Evolutionary conservation across 2,888 invertebrate genomes (phyloP).

Genomic region (Monopis laevigella): DNA sequence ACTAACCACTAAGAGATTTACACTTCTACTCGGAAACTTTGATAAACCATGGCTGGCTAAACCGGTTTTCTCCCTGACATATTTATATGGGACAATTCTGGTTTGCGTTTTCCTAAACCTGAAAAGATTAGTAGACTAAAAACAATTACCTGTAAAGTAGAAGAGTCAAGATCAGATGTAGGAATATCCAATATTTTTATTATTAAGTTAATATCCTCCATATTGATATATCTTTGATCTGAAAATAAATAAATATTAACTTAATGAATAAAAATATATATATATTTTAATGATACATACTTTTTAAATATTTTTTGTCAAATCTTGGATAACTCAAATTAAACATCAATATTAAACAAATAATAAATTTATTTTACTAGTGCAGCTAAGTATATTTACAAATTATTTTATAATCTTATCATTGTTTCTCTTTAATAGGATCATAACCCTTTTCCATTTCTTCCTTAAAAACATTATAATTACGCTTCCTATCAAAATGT

Average conservation of each 20-base stretch:
- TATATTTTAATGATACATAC: too few species aligned
- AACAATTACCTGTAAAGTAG: slow-evolving; percentile 3
- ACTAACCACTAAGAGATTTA: too few species aligned
- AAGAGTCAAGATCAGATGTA: neutral
- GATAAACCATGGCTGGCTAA: too few species aligned
- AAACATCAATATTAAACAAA: slow-evolving; percentile 14
- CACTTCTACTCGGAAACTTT: too few species aligned
- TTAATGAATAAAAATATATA: too few species aligned
- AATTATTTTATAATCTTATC: slow-evolving; percentile 19
- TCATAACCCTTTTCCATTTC: slow-evolving; percentile 88
- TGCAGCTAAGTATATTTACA: slow-evolving; percentile 31
- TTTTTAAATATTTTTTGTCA: slow-evolving; percentile 29
- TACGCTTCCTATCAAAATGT: slow-evolving; percentile 92
- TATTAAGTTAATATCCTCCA: too few species aligned
- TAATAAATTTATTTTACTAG: slow-evolving; percentile 51
- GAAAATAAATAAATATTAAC: too few species aligned
- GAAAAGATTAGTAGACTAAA: neutral
- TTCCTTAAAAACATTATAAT: slow-evolving; percentile 87
- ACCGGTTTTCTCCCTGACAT: too few species aligned
- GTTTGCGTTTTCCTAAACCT: too few species aligned
- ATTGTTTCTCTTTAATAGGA: slow-evolving; percentile 69
- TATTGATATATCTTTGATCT: too few species aligned
- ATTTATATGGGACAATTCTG: too few species aligned
- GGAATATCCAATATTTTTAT: slow-evolving; percentile 1
- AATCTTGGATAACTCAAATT: slow-evolving; percentile 38